Evolutionary conservation across 2,113 vertebrate genomes (phyloP).

Genomic region (Alces alces): DNA sequence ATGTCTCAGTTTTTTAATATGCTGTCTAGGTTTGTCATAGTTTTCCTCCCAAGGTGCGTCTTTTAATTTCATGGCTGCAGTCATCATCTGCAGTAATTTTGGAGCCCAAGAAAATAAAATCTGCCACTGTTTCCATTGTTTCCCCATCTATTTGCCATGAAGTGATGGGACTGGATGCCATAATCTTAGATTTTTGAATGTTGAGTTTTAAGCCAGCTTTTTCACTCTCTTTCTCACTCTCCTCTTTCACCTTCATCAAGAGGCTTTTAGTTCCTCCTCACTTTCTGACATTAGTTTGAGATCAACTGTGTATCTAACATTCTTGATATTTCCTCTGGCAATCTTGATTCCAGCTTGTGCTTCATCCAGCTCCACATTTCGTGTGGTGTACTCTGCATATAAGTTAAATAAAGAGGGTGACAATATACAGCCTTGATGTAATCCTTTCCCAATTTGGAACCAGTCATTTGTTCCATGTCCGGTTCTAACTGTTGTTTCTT

Average conservation of each 20-base stretch:
- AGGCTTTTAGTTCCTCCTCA: fast-evolving
- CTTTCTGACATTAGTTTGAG: not conserved
- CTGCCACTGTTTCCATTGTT: not conserved
- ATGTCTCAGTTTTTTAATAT: not conserved
- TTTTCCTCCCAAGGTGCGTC: too few species aligned
- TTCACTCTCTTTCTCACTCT: not conserved
- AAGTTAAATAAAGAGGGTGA: not conserved
- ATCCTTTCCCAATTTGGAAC: not conserved
- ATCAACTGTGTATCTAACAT: not conserved
- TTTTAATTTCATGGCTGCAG: too few species aligned
- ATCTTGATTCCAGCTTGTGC: not conserved
- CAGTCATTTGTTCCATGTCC: not conserved
- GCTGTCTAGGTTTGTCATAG: too few species aligned
- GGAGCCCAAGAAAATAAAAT: too few species aligned
- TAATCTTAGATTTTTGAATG: not conserved
- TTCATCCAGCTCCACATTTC: not conserved
- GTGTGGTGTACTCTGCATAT: not conserved
- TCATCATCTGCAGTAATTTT: too few species aligned
- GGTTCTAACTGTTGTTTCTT: not conserved
- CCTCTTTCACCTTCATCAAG: not conserved
- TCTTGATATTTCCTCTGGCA: not conserved
- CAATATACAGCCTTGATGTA: not conserved
- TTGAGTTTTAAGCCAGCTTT: not conserved
- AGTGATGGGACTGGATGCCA: not conserved
- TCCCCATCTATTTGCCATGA: not conserved